These are phyloP conservation scores for Urechis unicinctus DNA, from an alignment of 2,888 invertebrate species.

Conservation along the genomic window DNA sequence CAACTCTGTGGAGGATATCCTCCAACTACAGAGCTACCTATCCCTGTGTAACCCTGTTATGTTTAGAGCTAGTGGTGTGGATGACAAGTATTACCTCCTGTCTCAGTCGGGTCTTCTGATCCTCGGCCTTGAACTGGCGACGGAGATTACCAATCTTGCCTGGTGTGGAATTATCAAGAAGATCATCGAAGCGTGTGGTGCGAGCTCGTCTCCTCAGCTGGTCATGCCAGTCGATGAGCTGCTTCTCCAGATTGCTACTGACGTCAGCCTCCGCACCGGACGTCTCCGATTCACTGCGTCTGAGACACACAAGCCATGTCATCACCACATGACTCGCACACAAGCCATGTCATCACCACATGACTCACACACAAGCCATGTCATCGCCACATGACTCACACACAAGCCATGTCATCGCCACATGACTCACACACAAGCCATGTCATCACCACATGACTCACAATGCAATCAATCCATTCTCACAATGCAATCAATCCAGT, in stretches of 20 bases:
- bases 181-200: constrained; percentile 15
- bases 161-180: constrained; percentile 13
- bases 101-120: constrained; percentile 5
- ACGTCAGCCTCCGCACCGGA: constrained; percentile 8
- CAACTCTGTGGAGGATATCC: too few species aligned
- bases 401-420: not conserved
- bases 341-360: not conserved
- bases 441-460: too few species aligned
- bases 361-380: not conserved
- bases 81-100: constrained; percentile 11
- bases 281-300: too few species aligned
- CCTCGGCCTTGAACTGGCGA: constrained; percentile 12
- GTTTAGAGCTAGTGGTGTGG: too few species aligned
- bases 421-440: too few species aligned
- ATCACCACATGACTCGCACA: too few species aligned
- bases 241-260: constrained; percentile 2
- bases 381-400: too few species aligned
- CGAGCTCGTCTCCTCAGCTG: constrained; percentile 5
- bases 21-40: too few species aligned
- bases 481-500: not conserved
- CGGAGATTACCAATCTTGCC: constrained; percentile 14
- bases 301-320: not conserved
- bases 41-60: too few species aligned
- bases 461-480: too few species aligned
- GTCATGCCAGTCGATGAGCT: too few species aligned